Conservation (phyloP, 2,888 invertebrate species). For the Drosophila multiciliata region DNA sequence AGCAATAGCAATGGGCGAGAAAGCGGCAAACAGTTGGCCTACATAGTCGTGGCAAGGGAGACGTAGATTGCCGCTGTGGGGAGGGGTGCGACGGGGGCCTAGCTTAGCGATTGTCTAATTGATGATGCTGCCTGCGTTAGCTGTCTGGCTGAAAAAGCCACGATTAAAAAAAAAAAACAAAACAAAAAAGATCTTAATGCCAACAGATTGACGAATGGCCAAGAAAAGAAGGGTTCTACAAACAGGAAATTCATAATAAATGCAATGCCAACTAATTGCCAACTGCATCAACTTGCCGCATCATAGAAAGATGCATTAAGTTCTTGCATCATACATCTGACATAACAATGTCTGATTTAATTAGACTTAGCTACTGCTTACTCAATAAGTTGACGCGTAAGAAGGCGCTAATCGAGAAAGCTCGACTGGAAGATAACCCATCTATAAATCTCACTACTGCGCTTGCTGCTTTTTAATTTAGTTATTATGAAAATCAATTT, state of each 20-base stretch:
- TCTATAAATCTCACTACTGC: neutral
- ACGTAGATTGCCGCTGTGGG: neutral
- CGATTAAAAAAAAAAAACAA: slow-evolving; percentile 17
- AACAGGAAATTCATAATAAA: slow-evolving; percentile 30
- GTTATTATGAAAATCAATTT: too few relatives aligned
- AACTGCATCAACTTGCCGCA: neutral
- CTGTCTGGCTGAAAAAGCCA: slow-evolving; percentile 11
- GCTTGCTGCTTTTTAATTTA: too few relatives aligned
- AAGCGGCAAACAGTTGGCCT: slow-evolving; percentile 73
- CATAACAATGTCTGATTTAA: neutral
- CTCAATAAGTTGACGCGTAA: neutral
- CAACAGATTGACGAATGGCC: slow-evolving; percentile 27
- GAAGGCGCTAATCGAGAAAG: neutral
- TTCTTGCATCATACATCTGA: neutral
- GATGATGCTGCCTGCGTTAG: slow-evolving; percentile 41
- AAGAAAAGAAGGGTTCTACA: slow-evolving; percentile 11
- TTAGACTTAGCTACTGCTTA: neutral
- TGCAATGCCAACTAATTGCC: slow-evolving; percentile 18
- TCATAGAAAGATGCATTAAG: neutral
- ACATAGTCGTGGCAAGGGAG: slow-evolving; percentile 48
- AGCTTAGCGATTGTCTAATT: slow-evolving; percentile 68
- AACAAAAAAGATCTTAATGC: slow-evolving; percentile 33
- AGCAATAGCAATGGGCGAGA: slow-evolving; percentile 58
- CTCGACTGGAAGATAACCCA: neutral
- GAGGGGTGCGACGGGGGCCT: neutral